Evolutionary conservation across 35 echinoderm and acorn worm genomes (phyloP).

Genomic region (Ptychodera flava): DNA sequence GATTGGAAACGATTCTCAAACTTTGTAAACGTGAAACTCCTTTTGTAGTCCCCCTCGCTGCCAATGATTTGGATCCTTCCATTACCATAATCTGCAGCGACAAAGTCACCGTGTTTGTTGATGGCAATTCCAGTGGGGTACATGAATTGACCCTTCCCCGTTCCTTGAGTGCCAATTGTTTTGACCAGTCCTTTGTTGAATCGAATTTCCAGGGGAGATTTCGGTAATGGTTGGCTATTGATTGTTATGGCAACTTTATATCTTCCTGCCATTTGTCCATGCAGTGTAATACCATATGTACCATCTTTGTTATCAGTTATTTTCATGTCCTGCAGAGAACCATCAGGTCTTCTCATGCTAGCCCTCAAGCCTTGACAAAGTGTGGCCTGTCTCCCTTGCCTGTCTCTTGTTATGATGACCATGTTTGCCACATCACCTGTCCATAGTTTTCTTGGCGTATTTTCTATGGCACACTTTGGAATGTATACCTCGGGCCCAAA

Average conservation of each 20-base stretch:
- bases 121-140: neutral
- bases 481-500: neutral
- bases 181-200: neutral
- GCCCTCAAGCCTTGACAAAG: neutral
- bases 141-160: neutral
- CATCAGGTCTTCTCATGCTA: neutral
- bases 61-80: neutral
- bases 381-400: neutral
- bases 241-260: too few species aligned
- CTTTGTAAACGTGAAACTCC: neutral
- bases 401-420: neutral
- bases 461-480: neutral
- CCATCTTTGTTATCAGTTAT: neutral
- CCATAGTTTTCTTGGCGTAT: neutral
- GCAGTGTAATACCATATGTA: neutral
- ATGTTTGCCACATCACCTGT: neutral
- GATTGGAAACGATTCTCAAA: neutral
- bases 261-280: too few species aligned
- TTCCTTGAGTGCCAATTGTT: neutral
- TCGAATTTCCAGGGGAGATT: neutral
- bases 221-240: neutral
- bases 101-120: neutral
- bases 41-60: neutral
- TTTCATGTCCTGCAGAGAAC: neutral
- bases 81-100: neutral